Conservation (phyloP, 2,888 invertebrate species). For the Hecatera dysodea region DNA sequence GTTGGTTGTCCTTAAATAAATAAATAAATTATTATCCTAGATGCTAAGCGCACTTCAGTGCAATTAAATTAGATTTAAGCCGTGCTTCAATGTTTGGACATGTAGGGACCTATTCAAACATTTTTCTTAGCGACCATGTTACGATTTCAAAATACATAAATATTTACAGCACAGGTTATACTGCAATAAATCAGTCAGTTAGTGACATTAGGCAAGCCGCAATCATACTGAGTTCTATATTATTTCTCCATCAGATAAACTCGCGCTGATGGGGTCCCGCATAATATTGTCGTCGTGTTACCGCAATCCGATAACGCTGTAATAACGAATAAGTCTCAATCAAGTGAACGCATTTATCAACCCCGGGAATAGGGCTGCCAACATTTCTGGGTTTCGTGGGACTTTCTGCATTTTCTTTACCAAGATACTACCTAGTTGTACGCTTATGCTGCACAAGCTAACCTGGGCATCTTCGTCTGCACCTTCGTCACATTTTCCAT, state of each 20-base stretch:
- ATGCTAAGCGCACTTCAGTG: not conserved
- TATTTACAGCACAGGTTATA: not conserved
- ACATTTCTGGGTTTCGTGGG: constrained; percentile 34
- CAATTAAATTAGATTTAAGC: too few species aligned
- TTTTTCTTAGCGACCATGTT: not conserved
- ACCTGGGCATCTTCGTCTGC: too few species aligned
- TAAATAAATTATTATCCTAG: too few species aligned
- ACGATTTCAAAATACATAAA: not conserved
- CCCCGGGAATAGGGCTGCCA: constrained; percentile 69
- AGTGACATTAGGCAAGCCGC: constrained; percentile 40
- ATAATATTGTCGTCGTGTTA: constrained; percentile 78
- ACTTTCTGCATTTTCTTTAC: constrained; percentile 19
- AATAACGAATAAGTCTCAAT: constrained; percentile 85
- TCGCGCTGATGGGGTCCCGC: constrained; percentile 68
- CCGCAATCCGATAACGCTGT: constrained; percentile 77
- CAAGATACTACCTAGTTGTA: too few species aligned
- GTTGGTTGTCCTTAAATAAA: too few species aligned
- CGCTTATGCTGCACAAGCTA: too few species aligned
- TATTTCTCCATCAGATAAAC: constrained; percentile 72
- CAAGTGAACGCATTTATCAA: constrained; percentile 81
- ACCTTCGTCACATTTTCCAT: too few species aligned
- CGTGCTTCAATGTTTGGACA: too few species aligned
- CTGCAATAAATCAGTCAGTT: constrained; percentile 41
- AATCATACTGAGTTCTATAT: constrained; percentile 53
- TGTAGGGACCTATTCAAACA: not conserved